phyloP scores from a whole-genome alignment of 2,888 invertebrate species.

The Monochamus alternatus region DNA sequence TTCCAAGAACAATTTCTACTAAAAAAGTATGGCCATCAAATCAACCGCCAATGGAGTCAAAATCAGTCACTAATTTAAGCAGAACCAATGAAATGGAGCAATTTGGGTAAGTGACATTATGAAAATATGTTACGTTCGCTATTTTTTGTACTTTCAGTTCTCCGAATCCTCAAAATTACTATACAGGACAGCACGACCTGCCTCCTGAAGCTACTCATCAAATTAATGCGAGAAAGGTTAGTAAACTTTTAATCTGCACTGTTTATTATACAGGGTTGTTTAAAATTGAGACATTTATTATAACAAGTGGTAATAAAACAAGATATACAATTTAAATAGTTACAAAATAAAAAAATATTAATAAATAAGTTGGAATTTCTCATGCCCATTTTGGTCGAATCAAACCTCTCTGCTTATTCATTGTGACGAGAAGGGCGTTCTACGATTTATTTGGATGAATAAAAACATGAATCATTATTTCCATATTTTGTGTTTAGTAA shows the following conservation, averaged over 20 bases:
- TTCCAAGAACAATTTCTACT: slow-evolving; percentile 62
- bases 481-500: no score
- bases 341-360: no score
- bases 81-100: slow-evolving; percentile 47
- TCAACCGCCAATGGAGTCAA: slow-evolving; percentile 57
- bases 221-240: slow-evolving; percentile 61
- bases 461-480: no score
- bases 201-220: slow-evolving; percentile 56
- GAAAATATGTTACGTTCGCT: neutral
- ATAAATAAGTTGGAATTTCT: no score
- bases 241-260: slow-evolving; percentile 44
- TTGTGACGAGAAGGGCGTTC: no score
- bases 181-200: slow-evolving; percentile 66
- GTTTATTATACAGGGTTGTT: no score
- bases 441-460: no score
- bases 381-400: no score
- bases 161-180: slow-evolving; percentile 58
- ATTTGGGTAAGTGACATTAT: slow-evolving; percentile 43
- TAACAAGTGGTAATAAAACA: no score
- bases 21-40: slow-evolving; percentile 64
- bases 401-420: no score
- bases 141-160: slow-evolving; percentile 44
- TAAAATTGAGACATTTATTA: no score
- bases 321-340: no score
- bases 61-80: slow-evolving; percentile 61